A percentile compares a stretch with the other conserved stretches of the same genome.
Evolutionary conservation across 2,797 vertebrate genomes (phyloP).

Genomic region (Hapalemur alaotrensis): DNA sequence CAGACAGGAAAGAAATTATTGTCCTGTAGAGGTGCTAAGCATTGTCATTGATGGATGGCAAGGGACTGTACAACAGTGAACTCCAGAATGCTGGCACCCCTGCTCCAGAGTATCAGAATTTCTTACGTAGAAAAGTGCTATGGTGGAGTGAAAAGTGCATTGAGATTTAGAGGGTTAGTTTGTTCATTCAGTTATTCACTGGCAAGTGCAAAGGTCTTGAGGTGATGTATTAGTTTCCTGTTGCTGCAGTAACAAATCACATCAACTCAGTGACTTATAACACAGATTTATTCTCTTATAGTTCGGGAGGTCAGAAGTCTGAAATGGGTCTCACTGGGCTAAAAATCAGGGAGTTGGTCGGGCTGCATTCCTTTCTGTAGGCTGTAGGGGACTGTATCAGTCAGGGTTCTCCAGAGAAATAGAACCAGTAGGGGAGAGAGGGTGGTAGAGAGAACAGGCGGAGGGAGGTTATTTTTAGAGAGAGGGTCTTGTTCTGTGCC

Average conservation of each 20-base stretch:
- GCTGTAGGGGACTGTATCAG: not conserved
- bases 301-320: not conserved
- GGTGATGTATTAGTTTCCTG: not conserved
- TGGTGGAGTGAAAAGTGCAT: not conserved
- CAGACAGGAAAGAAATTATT: not conserved
- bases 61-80: not conserved
- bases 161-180: not conserved
- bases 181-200: not conserved
- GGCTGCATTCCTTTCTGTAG: not conserved
- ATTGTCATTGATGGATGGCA: not conserved
- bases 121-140: not conserved
- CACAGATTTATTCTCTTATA: not conserved
- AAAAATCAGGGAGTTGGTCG: not conserved
- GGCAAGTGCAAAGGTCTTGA: not conserved
- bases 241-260: not conserved
- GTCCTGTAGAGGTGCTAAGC: not conserved
- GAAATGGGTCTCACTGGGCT: not conserved
- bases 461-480: not conserved
- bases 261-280: not conserved
- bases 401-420: not conserved
- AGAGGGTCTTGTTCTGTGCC: not conserved
- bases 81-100: not conserved
- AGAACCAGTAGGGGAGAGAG: not conserved
- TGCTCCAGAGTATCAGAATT: not conserved
- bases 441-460: too few species aligned